Base-by-base conservation (phyloP, 2,888 invertebrate species). In the Schrankia costaestrigalis region DNA sequence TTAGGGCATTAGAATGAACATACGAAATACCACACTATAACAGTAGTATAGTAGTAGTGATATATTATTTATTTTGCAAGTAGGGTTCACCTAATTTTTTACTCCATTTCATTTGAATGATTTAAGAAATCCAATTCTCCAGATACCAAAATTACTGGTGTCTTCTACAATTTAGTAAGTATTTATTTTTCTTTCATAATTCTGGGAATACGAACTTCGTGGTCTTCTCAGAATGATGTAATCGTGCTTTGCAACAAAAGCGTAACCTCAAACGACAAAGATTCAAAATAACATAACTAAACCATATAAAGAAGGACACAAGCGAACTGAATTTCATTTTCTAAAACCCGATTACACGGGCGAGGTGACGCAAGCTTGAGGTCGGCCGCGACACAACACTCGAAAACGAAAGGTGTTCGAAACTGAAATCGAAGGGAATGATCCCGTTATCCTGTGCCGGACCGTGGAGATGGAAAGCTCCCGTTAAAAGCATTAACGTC, bases 271-370 rank as follows among this genome's bases (percentile, higher is more conserved):
- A 64, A 56, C 46, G 54, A 52, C 59, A 50, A 54, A 61, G 56
- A 51, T 57, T 57, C 65, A 67, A 72, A 73, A 72, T 65, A 74
- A 67, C 71, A 77, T 76, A 78, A 76, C 66, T 65, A 63, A 43
- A 41, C 79, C 79, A 75, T 77, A 79, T 80, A 81, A 78, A 79
- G 80, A 73, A 76, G 77, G 76, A 76, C 78, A 63, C 63, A 72
- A 71, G 60, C 68, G 71, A 53, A 66, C 79, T 78, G 80, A 83
- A 81, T 85, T 85, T 85, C 85, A 84, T 84, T 85, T 85, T 85
- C 85, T 85, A 85, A 85, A 85, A 81, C 81, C 74, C 83, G 84
- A 83, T 84, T 78, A 81, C 59, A 58, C 75, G 64, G 59, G 42
- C 56, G 63, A 76, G 76, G 77, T 81, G 81, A 83, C 82, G 81